These are phyloP conservation scores for Pandemis corylana DNA, from an alignment of 2,888 invertebrate genomes.

Conservation along the genomic window DNA sequence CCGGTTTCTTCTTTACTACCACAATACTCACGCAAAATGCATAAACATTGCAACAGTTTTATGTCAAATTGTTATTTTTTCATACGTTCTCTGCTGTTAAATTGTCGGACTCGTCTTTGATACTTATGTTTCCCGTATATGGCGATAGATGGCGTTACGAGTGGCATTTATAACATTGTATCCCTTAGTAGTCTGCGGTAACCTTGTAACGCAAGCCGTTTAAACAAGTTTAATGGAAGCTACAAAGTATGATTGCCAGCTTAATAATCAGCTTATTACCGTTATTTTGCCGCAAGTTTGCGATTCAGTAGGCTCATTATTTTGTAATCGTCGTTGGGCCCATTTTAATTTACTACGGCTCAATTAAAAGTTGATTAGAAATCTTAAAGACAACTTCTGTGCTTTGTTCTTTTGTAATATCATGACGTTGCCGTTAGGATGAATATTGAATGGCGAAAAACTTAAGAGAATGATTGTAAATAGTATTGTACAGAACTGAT, in stretches of 20 bases:
- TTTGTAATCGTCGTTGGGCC: background rate
- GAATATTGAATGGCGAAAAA: background rate
- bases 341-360: background rate
- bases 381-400: background rate
- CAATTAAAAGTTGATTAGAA: no score
- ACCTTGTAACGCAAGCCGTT: background rate
- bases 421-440: background rate
- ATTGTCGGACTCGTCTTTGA: background rate
- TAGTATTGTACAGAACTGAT: no score
- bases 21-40: no score
- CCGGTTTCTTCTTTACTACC: no score
- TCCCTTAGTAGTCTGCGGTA: no score
- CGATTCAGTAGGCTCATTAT: background rate
- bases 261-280: background rate
- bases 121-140: background rate
- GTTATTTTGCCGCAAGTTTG: background rate
- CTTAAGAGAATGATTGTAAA: no score
- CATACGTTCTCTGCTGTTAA: no score
- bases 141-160: conserved; percentile 17
- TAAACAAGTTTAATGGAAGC: background rate
- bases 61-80: no score
- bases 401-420: background rate
- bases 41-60: no score
- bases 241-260: background rate
- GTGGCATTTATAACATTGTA: background rate